These are phyloP conservation scores for Galemys pyrenaicus DNA, from an alignment of 2,113 vertebrate genomes.

Conservation along the genomic window DNA sequence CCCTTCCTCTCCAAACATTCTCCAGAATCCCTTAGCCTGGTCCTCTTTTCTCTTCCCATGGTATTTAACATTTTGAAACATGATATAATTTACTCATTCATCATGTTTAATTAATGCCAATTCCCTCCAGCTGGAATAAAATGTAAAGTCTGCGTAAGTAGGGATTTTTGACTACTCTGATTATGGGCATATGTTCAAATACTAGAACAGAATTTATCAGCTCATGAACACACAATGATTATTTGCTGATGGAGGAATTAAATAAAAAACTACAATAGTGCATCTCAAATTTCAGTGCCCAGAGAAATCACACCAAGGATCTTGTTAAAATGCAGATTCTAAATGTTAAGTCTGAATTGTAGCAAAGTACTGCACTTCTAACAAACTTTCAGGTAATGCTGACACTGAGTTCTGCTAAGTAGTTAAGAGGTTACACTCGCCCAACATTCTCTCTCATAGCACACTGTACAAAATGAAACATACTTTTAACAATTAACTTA, in stretches of 20 bases:
- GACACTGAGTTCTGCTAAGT: not conserved
- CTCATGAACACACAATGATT: not conserved
- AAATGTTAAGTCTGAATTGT: not conserved
- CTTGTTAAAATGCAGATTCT: conserved; percentile 27
- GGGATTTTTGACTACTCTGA: not conserved
- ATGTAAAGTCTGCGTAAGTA: not conserved
- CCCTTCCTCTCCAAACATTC: not conserved
- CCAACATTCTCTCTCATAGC: too few species aligned
- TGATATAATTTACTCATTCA: not conserved
- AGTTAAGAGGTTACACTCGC: not conserved
- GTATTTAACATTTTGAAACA: not conserved
- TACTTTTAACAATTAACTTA: not conserved
- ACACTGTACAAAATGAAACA: not conserved
- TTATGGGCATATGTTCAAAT: not conserved
- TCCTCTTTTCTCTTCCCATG: not conserved
- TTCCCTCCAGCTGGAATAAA: not conserved
- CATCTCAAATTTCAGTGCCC: not conserved
- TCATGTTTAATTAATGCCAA: not conserved
- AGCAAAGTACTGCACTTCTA: not conserved
- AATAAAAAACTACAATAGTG: not conserved
- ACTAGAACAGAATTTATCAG: not conserved
- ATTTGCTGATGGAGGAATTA: conserved; percentile 17
- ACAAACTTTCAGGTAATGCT: not conserved
- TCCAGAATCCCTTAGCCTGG: not conserved
- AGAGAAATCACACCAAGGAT: not conserved